Evolutionary conservation across 2,888 invertebrate species (phyloP), one percentile per base, ranked within the genome.

Genomic region (Macaria liturata): DNA sequence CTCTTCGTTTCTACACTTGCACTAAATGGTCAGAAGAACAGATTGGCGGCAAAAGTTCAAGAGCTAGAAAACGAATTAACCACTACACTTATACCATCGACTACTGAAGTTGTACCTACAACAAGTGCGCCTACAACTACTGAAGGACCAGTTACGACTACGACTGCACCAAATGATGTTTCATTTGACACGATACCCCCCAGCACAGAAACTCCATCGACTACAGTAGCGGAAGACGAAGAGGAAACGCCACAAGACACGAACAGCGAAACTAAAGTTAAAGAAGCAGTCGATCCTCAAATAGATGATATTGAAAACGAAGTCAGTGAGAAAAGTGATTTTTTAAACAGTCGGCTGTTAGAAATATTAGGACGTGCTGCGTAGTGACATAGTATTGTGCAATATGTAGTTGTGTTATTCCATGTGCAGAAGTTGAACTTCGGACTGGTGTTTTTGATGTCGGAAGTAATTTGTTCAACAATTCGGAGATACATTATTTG

Each of bases 1-100:
- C 66, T 89, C 4, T 84, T 91, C 42, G 84, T 91, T 0, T 88
- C 91, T 0, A 87, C 87, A 0, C 71, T 84, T 56, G 79, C 77
- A 0, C 48, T 91, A 8, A 76, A 87, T 4, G 83, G 81, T 20
- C 89, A 91, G 55, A 86, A 72, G 43, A 86, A 84, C 37, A 65
- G 75, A n/a, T 61, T 80, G 2, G 56, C 55, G 9, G 48, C 32
- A 20, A 77, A 83, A 61, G 40, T 88, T 4, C 61, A 76, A 0
- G 71, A 81, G 6, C 49, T 67, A 7, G 57, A 45, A 30, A 48
- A 49, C 5, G 39, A 59, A n/a, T 43, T 62, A 7, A 55, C 55
- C 20, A 43, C 32, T 8, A 9, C 30, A n/a, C 9, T n/a, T 43
- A 4, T n/a, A 9, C n/a, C n/a, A 43, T 4, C 43, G n/a, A 43